Evolutionary conservation across 2,888 invertebrate species (phyloP), one percentile per base, ranked within the genome.

Genomic region (Plagiodera versicolora): DNA sequence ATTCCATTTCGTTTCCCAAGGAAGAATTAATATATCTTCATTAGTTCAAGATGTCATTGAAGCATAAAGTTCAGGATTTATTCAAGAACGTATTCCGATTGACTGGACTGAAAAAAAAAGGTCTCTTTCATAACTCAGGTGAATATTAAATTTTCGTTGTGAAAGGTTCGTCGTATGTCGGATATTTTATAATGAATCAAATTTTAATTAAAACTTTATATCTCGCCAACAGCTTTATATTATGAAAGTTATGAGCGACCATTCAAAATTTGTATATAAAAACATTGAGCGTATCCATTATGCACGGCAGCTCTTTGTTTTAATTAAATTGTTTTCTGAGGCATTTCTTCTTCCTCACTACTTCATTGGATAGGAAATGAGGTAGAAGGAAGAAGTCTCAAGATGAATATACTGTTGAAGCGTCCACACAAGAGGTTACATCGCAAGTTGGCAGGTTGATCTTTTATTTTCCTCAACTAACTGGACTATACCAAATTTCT

Each of bases 131-230:
- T 20, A n/a, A 39, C 20, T 11, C 20, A 48, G 24, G 24, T 48
- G n/a, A 24, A 48, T 16, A 24, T 47, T 9, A 24, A 47, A 47
- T 47, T 19, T 6, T n/a, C 19, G 16, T 47, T 28, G 49, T n/a
- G 30, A 24, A 49, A 49, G 39, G 39, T 39, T 49, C 49, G 10
- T 30, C 30, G 14, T n/a, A 24, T 49, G 28, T 49, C 17, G 49
- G 47, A 6, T 51, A 30, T 48, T 56, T 56, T 45, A 53, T 57
- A 54, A 56, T 52, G 53, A 61, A 54, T 57, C 45, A 46, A 57
- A 54, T 58, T 61, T 61, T 54, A 58, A 61, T 61, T 58, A 54
- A 61, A 61, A 61, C 54, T 58, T 57, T 20, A 19, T 30, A 56
- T 57, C 53, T 47, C 44, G 55, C 20, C 46, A 58, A 57, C 44